Conservation (phyloP, 1,140 invertebrate genomes). For the Meloidogyne chitwoodi region DNA sequence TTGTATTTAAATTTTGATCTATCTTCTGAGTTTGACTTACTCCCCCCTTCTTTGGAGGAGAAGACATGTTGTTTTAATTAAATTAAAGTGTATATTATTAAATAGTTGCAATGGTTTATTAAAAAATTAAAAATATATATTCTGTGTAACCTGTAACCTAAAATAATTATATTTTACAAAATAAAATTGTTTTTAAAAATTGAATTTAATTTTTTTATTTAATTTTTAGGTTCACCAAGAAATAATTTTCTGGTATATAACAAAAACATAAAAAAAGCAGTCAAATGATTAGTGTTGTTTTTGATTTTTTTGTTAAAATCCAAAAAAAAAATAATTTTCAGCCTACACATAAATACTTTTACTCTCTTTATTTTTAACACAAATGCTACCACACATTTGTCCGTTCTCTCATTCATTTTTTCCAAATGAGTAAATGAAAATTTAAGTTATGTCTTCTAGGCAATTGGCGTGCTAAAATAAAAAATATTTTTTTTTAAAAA, state of each 20-base stretch:
- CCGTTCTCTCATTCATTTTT: not conserved
- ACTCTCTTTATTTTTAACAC: not conserved
- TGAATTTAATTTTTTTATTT: no score
- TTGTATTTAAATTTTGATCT: no score
- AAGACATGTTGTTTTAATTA: not conserved
- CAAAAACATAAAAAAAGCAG: not conserved
- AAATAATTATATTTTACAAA: no score
- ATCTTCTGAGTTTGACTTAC: not conserved
- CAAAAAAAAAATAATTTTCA: not conserved
- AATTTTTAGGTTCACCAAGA: no score
- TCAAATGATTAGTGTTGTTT: not conserved
- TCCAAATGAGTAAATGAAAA: not conserved
- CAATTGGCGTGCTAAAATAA: not conserved
- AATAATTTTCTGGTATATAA: no score
- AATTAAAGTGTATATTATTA: not conserved
- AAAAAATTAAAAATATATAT: no score
- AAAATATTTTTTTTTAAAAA: not conserved
- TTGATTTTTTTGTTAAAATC: not conserved
- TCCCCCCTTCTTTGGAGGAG: not conserved
- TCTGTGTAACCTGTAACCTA: no score
- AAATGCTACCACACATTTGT: not conserved
- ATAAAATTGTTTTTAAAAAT: no score
- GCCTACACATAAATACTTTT: no score
- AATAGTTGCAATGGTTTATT: no score
- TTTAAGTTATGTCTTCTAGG: not conserved